Percentiles rank a stretch among this genome's conserved stretches.
These are phyloP conservation scores for Auanema freiburgensis DNA, from an alignment of 2,888 invertebrate species.

Conservation along the genomic window DNA sequence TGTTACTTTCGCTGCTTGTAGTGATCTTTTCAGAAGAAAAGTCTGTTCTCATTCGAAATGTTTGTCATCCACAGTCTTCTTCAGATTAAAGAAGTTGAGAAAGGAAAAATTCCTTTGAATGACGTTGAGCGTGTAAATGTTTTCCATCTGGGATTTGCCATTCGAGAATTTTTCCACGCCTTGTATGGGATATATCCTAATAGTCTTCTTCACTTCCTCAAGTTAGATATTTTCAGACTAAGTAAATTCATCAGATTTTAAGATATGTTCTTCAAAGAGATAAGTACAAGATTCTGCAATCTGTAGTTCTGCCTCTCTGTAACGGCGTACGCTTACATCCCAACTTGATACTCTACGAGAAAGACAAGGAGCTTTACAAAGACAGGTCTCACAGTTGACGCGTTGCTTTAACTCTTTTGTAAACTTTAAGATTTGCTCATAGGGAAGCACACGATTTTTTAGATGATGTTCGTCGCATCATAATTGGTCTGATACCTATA, in stretches of 20 bases:
- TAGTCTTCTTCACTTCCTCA: conserved; percentile 31
- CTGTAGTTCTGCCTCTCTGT: conserved; percentile 20
- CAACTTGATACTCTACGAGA: conserved; percentile 24
- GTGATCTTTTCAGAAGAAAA: conserved; percentile 10
- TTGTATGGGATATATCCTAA: conserved; percentile 44
- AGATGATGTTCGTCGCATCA: conserved; percentile 18
- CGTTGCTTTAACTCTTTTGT: neutral
- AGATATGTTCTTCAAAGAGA: conserved; percentile 2
- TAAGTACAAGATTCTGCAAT: conserved; percentile 1
- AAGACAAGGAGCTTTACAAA: conserved; percentile 27
- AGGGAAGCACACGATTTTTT: conserved; percentile 29
- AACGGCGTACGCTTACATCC: conserved; percentile 34
- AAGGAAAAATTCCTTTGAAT: neutral
- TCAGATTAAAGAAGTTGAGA: conserved; percentile 10
- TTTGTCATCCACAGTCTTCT: neutral
- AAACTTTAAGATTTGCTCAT: conserved; percentile 16
- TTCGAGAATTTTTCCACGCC: conserved; percentile 30
- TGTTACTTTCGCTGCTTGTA: conserved; percentile 22
- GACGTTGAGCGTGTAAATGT: conserved; percentile 18
- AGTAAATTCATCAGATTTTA: neutral
- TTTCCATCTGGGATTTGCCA: conserved; percentile 24
- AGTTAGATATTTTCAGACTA: conserved; percentile 16
- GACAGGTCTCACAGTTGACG: conserved; percentile 26
- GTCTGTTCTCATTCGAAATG: conserved; percentile 8
- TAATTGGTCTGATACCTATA: conserved; percentile 26